Percentiles rank a stretch among this genome's conserved stretches.
phyloP scores from a whole-genome alignment of 2,888 invertebrate genomes.

The Thecophora atra region DNA sequence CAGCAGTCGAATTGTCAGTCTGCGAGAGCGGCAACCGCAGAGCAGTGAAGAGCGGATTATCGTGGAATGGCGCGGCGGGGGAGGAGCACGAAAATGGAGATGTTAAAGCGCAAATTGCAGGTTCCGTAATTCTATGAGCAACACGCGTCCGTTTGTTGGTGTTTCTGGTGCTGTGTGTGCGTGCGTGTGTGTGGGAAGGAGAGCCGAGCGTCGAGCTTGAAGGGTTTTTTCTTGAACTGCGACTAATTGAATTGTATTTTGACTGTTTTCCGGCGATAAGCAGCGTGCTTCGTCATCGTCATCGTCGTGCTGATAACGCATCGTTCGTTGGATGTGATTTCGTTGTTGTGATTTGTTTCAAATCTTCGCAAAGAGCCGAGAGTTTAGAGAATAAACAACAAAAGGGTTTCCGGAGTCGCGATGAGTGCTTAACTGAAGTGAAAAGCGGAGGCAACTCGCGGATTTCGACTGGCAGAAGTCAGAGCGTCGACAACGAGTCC shows the following conservation, averaged over 20 bases:
- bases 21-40: background rate
- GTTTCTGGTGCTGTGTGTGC: background rate
- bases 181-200: background rate
- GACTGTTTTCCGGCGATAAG: conserved; percentile 36
- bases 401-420: too few relatives aligned
- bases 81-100: background rate
- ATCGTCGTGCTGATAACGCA: background rate
- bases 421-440: background rate
- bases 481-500: too few relatives aligned
- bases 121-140: conserved; percentile 64
- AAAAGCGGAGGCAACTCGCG: too few relatives aligned
- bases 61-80: background rate
- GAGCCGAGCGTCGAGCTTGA: background rate
- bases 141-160: conserved; percentile 56
- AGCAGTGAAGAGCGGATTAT: background rate
- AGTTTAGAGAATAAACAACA: too few relatives aligned
- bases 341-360: too few relatives aligned
- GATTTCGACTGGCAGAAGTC: too few relatives aligned
- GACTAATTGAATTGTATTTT: conserved; percentile 37
- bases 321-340: too few relatives aligned
- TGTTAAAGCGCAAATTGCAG: conserved; percentile 24
- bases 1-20: conserved; percentile 26
- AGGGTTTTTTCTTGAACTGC: background rate
- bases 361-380: too few relatives aligned
- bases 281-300: background rate